Conservation (phyloP, 2,888 invertebrate genomes). For the Sussaba pulchella region DNA sequence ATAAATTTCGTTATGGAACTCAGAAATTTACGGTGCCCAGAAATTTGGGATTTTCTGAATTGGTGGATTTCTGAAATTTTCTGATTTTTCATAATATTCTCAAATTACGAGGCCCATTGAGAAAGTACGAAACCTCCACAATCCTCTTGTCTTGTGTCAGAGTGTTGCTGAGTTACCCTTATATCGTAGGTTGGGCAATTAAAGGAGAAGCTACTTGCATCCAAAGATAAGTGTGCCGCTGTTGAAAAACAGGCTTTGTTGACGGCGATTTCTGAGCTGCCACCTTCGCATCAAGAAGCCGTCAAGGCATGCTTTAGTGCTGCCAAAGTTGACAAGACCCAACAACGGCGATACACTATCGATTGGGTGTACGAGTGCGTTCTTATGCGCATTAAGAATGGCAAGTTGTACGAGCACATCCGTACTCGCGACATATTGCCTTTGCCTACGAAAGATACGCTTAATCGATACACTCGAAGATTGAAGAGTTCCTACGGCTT, state of each 20-base stretch:
- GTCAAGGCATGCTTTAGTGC: no score
- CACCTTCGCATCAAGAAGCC: constrained; percentile 29
- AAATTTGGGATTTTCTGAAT: no score
- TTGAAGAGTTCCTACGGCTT: constrained; percentile 53
- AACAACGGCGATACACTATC: constrained; percentile 38
- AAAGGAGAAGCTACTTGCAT: neutral
- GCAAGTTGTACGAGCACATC: constrained; percentile 59
- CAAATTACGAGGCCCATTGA: no score
- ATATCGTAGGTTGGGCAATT: no score
- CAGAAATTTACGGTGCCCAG: no score
- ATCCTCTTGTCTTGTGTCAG: neutral
- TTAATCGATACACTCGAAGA: constrained; percentile 59
- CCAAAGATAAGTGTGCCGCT: neutral
- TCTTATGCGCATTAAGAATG: constrained; percentile 62
- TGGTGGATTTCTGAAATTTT: no score
- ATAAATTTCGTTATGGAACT: no score
- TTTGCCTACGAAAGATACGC: constrained; percentile 61
- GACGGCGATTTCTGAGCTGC: constrained; percentile 22
- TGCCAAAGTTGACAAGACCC: constrained; percentile 41
- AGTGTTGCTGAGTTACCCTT: neutral
- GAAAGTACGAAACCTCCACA: neutral
- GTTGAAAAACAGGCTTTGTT: neutral
- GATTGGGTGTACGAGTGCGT: constrained; percentile 67
- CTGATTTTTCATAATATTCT: no score
- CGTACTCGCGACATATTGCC: constrained; percentile 57